Evolutionary conservation across 1,140 invertebrate species (phyloP), one percentile per base, ranked within the genome.

Genomic region (Radopholus similis): DNA sequence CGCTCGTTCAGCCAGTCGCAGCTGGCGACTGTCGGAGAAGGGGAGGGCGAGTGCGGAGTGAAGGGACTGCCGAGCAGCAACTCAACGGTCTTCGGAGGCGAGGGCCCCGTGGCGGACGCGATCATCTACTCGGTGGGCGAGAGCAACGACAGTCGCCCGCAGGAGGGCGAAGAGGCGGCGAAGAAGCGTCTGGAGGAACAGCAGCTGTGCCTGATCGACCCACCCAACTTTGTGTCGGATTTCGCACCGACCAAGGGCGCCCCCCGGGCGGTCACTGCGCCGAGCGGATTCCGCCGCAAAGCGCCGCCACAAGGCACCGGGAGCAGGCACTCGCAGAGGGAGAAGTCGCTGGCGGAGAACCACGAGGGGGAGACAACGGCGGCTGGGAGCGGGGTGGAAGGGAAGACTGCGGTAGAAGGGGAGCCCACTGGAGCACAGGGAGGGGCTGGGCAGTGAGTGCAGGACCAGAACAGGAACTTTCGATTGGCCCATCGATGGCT

Each of bases 1-100:
- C 73, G 68, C 23, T 76, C 75, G 8, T 44, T 76, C 28, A 76
- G 69, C 47, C 74, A 75, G 28, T 54, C 74, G 5, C 64, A 77
- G 55, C 18, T 77, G 47, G n/a, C 47, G 47, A 1, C 47, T 8
- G 23, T 15, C 9, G 4, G 15, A 21, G 21, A 23, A 26, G 23
- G 23, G 47, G 21, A 21, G 30, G 9, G 18, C 38, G 38, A 1
- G 11, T 42, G 11, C 11, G 1, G 38, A 2, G 18, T 13, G 47
- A 21, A 21, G 47, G 18, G 9, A 51, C 23, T 51, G n/a, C 47
- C 47, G 21, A 28, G 5, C 23, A 51, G n/a, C 47, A 51, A 51
- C 30, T 51, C 47, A 15, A 28, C 47, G 11, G 30, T 23, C 30
- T 51, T 26, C 47, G 47, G 47, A n/a, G n/a, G n/a, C n/a, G n/a